A percentile compares a stretch with the other conserved stretches of the same genome.
Evolutionary conservation across 2,113 vertebrate genomes (phyloP).

Genomic region (Datnioides undecimradiatus): DNA sequence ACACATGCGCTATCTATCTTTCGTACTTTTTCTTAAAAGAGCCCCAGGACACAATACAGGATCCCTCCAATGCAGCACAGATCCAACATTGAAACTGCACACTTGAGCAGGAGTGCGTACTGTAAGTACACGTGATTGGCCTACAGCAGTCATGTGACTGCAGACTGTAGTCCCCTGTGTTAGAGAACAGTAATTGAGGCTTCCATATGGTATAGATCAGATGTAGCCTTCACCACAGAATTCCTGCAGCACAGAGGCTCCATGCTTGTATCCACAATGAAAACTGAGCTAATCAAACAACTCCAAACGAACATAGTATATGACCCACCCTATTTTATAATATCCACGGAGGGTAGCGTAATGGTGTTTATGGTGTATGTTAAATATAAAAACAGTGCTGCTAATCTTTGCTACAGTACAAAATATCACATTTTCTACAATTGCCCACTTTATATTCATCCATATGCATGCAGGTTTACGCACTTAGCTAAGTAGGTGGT

Average conservation of each 20-base stretch:
- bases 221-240: slow-evolving; percentile 75
- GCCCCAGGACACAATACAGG: slow-evolving; percentile 48
- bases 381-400: not conserved
- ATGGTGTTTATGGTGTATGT: slow-evolving; percentile 1
- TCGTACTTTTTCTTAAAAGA: slow-evolving; percentile 20
- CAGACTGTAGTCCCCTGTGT: slow-evolving; percentile 75
- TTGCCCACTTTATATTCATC: not conserved
- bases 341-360: not conserved
- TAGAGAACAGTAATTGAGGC: slow-evolving; percentile 77
- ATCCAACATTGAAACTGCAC: slow-evolving; percentile 66
- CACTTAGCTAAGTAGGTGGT: slow-evolving; percentile 1
- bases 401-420: slow-evolving; percentile 8
- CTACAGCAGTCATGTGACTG: slow-evolving; percentile 69
- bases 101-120: slow-evolving; percentile 70
- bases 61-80: slow-evolving; percentile 68
- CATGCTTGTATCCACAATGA: slow-evolving; percentile 35
- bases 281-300: slow-evolving; percentile 51
- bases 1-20: not conserved
- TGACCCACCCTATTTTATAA: not conserved
- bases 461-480: not conserved
- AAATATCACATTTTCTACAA: not conserved
- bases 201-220: slow-evolving; percentile 85
- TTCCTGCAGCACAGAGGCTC: slow-evolving; percentile 70
- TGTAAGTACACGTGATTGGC: slow-evolving; percentile 68
- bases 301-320: not conserved